Percentiles rank a stretch among this genome's conserved stretches.
Evolutionary conservation across 2,113 vertebrate species (phyloP).

Genomic region (Tursiops truncatus): DNA sequence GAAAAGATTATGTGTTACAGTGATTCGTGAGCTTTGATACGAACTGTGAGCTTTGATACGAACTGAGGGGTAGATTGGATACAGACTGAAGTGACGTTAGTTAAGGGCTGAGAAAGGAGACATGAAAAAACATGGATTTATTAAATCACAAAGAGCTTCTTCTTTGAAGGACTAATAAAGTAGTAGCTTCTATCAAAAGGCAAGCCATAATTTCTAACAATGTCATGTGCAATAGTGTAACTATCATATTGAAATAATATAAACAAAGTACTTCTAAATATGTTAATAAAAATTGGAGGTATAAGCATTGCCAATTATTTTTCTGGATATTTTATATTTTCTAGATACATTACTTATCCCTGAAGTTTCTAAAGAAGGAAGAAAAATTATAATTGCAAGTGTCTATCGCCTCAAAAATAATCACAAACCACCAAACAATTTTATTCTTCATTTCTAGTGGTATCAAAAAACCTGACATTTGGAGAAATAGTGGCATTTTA

Average conservation of each 20-base stretch:
- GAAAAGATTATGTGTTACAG: not conserved
- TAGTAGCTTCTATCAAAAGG: slow-evolving; percentile 24
- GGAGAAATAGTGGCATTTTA: not conserved
- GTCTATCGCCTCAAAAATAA: not conserved
- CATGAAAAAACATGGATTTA: not conserved
- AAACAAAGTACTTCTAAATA: not conserved
- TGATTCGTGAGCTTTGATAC: not conserved
- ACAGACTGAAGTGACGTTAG: not conserved
- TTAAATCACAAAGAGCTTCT: slow-evolving; percentile 24
- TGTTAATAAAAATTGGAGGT: not conserved
- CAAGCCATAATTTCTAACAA: not conserved
- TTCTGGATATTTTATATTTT: not conserved
- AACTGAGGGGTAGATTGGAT: not conserved
- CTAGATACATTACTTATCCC: not conserved
- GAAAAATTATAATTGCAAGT: not conserved
- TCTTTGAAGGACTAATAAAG: slow-evolving; percentile 34
- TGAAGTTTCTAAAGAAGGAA: not conserved
- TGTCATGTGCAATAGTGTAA: not conserved
- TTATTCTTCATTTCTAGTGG: not conserved
- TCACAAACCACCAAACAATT: not conserved
- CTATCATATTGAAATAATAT: slow-evolving; percentile 10
- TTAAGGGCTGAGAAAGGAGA: not conserved
- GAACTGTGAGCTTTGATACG: not conserved
- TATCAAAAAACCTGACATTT: not conserved
- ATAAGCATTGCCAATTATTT: not conserved